Evolutionary conservation across 2,113 vertebrate species (phyloP).

Genomic region (Baryphthengus martii): DNA sequence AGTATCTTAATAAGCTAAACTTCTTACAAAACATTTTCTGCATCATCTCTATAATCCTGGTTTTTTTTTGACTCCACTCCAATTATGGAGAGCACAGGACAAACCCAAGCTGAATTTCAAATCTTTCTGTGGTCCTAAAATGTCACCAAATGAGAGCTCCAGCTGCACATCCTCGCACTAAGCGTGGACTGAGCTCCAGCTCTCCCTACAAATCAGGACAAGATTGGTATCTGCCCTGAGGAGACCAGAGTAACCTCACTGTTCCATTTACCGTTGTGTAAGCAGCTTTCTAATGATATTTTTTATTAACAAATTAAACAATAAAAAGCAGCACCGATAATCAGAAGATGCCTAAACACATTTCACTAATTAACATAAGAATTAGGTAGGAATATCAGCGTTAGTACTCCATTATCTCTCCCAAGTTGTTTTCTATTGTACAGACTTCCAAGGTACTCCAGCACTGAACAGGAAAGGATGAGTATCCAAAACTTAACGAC

Average conservation of each 20-base stretch:
- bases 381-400: neutral
- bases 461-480: neutral
- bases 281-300: neutral
- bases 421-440: neutral
- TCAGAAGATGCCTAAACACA: neutral
- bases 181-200: neutral
- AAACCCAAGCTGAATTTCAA: neutral
- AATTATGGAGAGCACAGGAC: fast-evolving
- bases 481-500: neutral
- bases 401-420: neutral
- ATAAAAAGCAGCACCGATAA: neutral
- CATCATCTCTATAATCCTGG: neutral
- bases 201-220: neutral
- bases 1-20: neutral
- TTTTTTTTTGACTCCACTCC: neutral
- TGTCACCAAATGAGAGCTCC: neutral
- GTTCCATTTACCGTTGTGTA: neutral
- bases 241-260: neutral
- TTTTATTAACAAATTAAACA: neutral
- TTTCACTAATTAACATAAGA: neutral
- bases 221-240: neutral
- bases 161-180: neutral
- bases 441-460: neutral
- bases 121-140: neutral
- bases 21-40: neutral